These are phyloP conservation scores for Manis pentadactyla DNA, from an alignment of 2,797 vertebrate species.

Conservation along the genomic window DNA sequence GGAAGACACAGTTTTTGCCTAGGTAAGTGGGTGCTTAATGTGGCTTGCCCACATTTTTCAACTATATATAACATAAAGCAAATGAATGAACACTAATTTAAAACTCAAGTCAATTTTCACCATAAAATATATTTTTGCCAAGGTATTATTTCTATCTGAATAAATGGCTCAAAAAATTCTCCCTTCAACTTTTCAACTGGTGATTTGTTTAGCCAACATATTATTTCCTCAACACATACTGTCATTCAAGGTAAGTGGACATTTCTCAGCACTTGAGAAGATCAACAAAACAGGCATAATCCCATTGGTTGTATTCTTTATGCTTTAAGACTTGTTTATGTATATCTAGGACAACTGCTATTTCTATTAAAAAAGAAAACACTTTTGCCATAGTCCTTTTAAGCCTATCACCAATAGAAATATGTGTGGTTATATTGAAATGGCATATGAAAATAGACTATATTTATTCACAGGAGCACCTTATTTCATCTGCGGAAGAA, in stretches of 20 bases:
- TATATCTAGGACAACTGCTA: slow-evolving; percentile 49
- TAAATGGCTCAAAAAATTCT: slow-evolving; percentile 56
- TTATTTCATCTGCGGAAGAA: slow-evolving; percentile 38
- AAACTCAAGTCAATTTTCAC: slow-evolving; percentile 58
- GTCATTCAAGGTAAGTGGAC: slow-evolving; percentile 49
- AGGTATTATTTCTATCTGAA: neutral
- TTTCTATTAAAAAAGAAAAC: slow-evolving; percentile 52
- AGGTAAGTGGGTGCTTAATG: slow-evolving; percentile 52
- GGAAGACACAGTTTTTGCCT: slow-evolving; percentile 7
- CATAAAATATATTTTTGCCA: slow-evolving; percentile 42
- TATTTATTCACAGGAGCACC: slow-evolving; percentile 29
- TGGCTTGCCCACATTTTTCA: slow-evolving; percentile 34
- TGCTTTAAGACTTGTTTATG: slow-evolving; percentile 45
- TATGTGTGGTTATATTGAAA: neutral
- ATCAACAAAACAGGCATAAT: slow-evolving; percentile 31
- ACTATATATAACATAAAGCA: neutral
- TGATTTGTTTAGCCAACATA: slow-evolving; percentile 59
- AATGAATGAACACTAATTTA: slow-evolving; percentile 50
- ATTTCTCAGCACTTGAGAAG: slow-evolving; percentile 48
- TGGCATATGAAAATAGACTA: slow-evolving; percentile 28
- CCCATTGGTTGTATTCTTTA: slow-evolving; percentile 30
- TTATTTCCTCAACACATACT: slow-evolving; percentile 47
- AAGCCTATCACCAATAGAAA: slow-evolving; percentile 48
- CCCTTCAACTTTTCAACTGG: slow-evolving; percentile 24
- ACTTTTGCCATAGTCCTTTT: neutral